These are phyloP conservation scores for Neocloeon triangulifer DNA, from an alignment of 1,140 invertebrate genomes.

Conservation along the genomic window DNA sequence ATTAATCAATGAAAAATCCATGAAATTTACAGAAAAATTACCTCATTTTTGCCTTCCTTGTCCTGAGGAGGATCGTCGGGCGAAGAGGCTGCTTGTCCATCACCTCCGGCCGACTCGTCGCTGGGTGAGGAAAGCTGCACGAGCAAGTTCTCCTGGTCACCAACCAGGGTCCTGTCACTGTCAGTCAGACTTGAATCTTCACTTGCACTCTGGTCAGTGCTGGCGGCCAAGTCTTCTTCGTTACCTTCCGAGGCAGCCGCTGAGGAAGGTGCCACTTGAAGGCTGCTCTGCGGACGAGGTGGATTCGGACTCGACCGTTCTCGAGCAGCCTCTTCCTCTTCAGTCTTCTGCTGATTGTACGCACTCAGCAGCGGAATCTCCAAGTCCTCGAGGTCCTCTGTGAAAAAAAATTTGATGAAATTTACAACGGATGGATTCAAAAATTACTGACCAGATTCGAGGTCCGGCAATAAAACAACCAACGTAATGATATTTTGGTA, in stretches of 20 bases:
- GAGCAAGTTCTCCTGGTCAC: too few relatives aligned
- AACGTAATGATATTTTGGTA: conserved; percentile 33
- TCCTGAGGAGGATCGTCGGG: too few relatives aligned
- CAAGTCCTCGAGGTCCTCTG: conserved; percentile 24
- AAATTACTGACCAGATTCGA: conserved; percentile 22
- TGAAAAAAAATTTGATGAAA: conserved; percentile 6
- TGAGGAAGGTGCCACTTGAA: neutral
- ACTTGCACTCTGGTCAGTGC: conserved; percentile 39
- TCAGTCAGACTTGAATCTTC: conserved; percentile 59
- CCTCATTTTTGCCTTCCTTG: too few relatives aligned
- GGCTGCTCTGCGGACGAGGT: neutral
- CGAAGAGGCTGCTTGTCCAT: too few relatives aligned
- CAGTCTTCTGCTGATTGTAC: conserved; percentile 8
- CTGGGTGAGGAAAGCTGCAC: too few relatives aligned
- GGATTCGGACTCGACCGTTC: neutral
- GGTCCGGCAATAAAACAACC: conserved; percentile 31
- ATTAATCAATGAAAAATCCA: neutral
- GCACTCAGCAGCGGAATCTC: conserved; percentile 26
- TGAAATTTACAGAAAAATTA: too few relatives aligned
- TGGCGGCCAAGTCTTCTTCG: conserved; percentile 13
- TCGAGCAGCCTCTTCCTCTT: too few relatives aligned
- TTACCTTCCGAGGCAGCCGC: conserved; percentile 7
- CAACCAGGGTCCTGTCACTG: conserved; percentile 40
- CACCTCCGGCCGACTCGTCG: too few relatives aligned
- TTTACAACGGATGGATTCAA: conserved; percentile 4